Base-by-base conservation (phyloP, 2,113 vertebrate species). In the Tupaia tana region DNA sequence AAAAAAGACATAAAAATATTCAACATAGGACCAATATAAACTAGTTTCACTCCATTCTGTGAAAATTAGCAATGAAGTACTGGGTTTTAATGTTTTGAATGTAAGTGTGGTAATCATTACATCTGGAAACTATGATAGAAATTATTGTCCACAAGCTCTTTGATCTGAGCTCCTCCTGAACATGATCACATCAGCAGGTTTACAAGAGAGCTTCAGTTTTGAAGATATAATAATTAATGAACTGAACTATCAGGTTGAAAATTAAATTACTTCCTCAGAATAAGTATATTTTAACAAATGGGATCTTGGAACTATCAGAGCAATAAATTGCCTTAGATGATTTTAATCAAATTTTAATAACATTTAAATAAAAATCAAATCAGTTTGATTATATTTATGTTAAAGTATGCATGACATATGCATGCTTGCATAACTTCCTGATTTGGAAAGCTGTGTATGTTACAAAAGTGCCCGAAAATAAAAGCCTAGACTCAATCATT, bases 361-460 rank as follows among this genome's bases (percentile, higher is more conserved):
- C 66, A 93, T 86, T 97, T 97, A 94, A 95, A 96, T 97, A 96
- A 95, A 93, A 96, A 95, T 86, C 79, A 96, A 91, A 83, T 96
- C 75, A 86, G 7, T 95, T 34, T 84, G 91, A 89, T 95, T 89
- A 78, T 63, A 67, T 82, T 86, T 93, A 94, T 96, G 90, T 84
- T 83, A 91, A 94, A 94, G 80, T 29, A 86, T 94, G 79, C 89
- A 86, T 95, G 56, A 43, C 61, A 89, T 83, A 54, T 69, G 20
- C 14, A 18, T 70, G 56, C 75, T 90, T 91, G 61, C 31, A 84
- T 89, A 59, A 89, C 86, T 95, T 83, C 22, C 54, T 89, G 59
- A 94, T 75, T 89, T 71, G 71, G 20, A 63, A 89, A 93, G 52
- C n/a, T 86, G 75, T 86, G 22, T 79, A 20, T 86, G 22, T 29